phyloP scores from a whole-genome alignment of 1,140 invertebrate species.

The Leptopilina clavipes region DNA sequence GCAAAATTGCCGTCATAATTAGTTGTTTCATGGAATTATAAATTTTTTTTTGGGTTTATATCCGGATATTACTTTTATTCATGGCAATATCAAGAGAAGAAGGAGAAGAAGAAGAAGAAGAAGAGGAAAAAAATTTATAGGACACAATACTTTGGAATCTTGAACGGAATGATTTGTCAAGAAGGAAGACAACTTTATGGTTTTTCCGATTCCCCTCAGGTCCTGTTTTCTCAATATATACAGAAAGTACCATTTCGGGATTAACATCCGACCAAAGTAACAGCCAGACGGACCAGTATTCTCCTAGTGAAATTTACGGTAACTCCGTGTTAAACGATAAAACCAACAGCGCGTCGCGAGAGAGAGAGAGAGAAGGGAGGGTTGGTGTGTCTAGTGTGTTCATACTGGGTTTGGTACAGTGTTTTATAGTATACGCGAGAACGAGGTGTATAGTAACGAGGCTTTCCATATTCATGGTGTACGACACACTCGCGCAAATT shows the following conservation, averaged over 20 bases:
- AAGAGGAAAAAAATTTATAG: not conserved
- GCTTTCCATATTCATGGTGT: constrained; percentile 71
- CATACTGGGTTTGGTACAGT: constrained; percentile 50
- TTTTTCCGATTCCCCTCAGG: constrained; percentile 5
- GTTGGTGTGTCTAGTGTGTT: constrained; percentile 52
- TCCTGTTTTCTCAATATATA: constrained; percentile 6
- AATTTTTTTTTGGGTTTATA: too few species aligned
- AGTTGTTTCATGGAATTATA: too few species aligned
- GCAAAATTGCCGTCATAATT: too few species aligned
- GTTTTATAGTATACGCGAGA: constrained; percentile 53
- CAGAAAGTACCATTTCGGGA: constrained; percentile 42
- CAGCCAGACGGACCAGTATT: constrained; percentile 56
- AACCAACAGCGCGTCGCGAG: constrained; percentile 55
- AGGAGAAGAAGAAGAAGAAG: not conserved
- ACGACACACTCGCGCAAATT: constrained; percentile 70
- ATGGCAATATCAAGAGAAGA: not conserved
- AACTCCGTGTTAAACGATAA: constrained; percentile 68
- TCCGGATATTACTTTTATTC: not conserved
- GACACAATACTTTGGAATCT: not conserved
- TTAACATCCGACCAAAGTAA: constrained; percentile 62
- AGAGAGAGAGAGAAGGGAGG: not conserved
- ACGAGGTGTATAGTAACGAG: constrained; percentile 67
- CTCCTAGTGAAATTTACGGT: constrained; percentile 59
- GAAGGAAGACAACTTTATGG: not conserved
- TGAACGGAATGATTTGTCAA: not conserved